Percentiles rank a stretch among this genome's conserved stretches.
phyloP scores from a whole-genome alignment of 1,140 invertebrate species.

The Trichonephila inaurata region DNA sequence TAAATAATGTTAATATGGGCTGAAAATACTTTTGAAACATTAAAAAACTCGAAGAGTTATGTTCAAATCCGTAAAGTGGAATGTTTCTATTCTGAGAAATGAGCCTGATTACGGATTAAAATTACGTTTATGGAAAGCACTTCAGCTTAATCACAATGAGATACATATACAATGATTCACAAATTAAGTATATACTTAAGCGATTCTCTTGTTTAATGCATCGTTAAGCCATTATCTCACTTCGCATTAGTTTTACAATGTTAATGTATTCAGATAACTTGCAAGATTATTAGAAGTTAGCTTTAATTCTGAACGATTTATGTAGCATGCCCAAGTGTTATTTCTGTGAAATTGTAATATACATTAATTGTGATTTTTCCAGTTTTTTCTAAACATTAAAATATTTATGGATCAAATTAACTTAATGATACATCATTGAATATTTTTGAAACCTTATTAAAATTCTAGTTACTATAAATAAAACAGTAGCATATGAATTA shows the following conservation, averaged over 20 bases:
- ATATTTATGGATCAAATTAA: no score
- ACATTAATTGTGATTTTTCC: no score
- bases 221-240: background rate
- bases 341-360: no score
- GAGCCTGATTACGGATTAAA: background rate
- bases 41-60: background rate
- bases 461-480: no score
- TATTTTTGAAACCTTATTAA: no score
- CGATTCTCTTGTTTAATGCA: background rate
- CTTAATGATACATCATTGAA: no score
- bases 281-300: no score
- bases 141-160: background rate
- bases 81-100: background rate
- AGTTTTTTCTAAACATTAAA: no score
- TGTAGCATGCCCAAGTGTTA: no score
- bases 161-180: background rate
- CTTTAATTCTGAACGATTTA: no score
- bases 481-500: no score
- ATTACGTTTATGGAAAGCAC: background rate
- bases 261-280: no score
- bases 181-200: background rate
- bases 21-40: background rate
- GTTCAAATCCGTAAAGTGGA: background rate
- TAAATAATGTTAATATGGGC: background rate
- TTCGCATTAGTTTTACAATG: background rate